These are phyloP conservation scores for Benitochromis conjunctus DNA, from an alignment of 2,113 vertebrate species.

Conservation along the genomic window DNA sequence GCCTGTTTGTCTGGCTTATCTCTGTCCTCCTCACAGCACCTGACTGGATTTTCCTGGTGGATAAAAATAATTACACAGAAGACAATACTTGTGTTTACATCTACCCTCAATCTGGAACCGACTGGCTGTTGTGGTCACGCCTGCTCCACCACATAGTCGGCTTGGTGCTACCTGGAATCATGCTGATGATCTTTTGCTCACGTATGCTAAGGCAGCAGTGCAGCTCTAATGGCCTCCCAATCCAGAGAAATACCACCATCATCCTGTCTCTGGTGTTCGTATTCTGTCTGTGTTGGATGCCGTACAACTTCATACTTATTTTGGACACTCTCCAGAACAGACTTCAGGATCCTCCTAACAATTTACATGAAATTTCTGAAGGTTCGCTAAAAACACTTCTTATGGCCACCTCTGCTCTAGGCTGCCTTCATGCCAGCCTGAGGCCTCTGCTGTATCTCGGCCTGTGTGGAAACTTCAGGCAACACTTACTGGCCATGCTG, in stretches of 20 bases:
- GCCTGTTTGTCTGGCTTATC: constrained; percentile 63
- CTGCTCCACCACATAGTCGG: constrained; percentile 62
- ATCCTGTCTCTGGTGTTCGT: constrained; percentile 66
- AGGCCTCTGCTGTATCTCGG: constrained; percentile 80
- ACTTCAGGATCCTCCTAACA: background rate
- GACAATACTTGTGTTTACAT: constrained; percentile 46
- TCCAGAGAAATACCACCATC: constrained; percentile 48
- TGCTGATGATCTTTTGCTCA: constrained; percentile 67
- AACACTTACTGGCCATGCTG: constrained; percentile 49
- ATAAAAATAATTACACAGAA: background rate
- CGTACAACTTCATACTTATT: constrained; percentile 77
- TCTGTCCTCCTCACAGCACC: constrained; percentile 72
- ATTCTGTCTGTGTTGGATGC: constrained; percentile 81
- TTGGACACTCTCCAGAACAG: constrained; percentile 58
- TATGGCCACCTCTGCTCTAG: constrained; percentile 62
- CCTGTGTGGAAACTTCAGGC: constrained; percentile 74
- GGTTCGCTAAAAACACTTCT: constrained; percentile 36
- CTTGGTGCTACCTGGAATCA: constrained; percentile 67
- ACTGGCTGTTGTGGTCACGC: constrained; percentile 36
- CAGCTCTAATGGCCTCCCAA: constrained; percentile 50
- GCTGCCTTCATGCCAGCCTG: constrained; percentile 78
- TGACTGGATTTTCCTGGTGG: constrained; percentile 61
- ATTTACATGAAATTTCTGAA: fast-evolving
- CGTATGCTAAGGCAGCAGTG: constrained; percentile 40
- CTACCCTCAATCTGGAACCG: background rate